Evolutionary conservation across 2,797 vertebrate species (phyloP).

Genomic region (Stomatorhinus walkeri): DNA sequence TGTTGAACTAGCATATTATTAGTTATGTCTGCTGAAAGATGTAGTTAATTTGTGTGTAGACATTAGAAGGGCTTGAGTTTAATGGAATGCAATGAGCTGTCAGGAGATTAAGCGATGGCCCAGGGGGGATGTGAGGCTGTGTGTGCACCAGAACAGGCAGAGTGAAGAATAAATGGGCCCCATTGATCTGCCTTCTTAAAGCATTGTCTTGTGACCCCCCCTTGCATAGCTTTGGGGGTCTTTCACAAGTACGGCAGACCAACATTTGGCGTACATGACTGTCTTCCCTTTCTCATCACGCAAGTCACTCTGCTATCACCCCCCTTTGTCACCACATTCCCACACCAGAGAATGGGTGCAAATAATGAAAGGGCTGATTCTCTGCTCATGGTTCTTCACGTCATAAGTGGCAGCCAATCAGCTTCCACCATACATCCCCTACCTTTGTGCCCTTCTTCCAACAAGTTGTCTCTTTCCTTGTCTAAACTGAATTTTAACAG

Average conservation of each 20-base stretch:
- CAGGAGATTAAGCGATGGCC: neutral
- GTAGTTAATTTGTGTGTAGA: neutral
- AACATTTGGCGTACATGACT: slow-evolving; percentile 36
- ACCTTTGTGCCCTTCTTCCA: neutral
- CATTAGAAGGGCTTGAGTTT: neutral
- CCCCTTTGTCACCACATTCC: neutral
- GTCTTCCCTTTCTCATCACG: slow-evolving; percentile 16
- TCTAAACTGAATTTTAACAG: neutral
- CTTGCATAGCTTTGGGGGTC: slow-evolving; percentile 49
- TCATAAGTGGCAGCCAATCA: neutral
- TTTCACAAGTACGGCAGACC: slow-evolving; percentile 30
- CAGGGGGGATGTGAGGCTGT: slow-evolving; percentile 30
- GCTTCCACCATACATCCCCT: neutral
- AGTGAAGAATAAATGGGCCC: slow-evolving; percentile 52
- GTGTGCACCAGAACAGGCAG: slow-evolving; percentile 32
- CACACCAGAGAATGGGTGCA: neutral
- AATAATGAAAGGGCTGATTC: neutral
- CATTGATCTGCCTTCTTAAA: slow-evolving; percentile 52
- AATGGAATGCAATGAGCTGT: neutral
- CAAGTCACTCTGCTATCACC: slow-evolving; percentile 26
- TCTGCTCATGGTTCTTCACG: neutral
- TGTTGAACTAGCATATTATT: neutral
- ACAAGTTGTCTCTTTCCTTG: neutral
- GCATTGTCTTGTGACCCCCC: slow-evolving; percentile 57
- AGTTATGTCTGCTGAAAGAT: neutral